phyloP scores from a whole-genome alignment of 2,113 vertebrate species.

The Donacobius atricapilla region DNA sequence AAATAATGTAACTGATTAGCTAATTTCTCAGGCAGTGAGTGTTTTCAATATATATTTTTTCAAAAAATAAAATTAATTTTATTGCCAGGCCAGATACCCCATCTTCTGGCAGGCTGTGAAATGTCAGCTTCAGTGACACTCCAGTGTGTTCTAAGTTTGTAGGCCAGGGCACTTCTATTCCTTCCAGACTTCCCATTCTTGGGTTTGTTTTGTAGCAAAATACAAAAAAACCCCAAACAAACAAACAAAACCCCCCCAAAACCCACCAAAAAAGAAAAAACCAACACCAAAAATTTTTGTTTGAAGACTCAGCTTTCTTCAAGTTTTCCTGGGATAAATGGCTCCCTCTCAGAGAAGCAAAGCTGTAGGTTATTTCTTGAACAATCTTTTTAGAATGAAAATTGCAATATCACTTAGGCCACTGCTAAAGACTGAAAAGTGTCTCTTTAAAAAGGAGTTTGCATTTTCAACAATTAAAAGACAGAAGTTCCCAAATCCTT shows the following conservation, averaged over 20 bases:
- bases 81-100: background rate
- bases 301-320: background rate
- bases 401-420: background rate
- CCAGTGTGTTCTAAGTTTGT: background rate
- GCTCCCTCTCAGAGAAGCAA: background rate
- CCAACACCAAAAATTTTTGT: background rate
- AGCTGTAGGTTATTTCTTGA: background rate
- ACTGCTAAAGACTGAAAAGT: background rate
- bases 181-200: background rate
- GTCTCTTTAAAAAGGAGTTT: background rate
- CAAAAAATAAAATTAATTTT: background rate
- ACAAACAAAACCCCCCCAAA: background rate
- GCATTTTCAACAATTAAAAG: background rate
- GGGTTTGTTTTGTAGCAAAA: background rate
- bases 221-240: background rate
- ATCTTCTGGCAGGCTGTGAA: constrained; percentile 15
- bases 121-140: background rate
- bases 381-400: background rate
- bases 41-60: background rate
- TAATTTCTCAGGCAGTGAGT: background rate
- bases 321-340: background rate
- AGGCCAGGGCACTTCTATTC: background rate
- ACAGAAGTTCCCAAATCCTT: background rate
- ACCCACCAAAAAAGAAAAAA: no score
- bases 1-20: background rate